Base-by-base conservation (phyloP, 1,140 invertebrate genomes). In the Drosophila cardini region DNA sequence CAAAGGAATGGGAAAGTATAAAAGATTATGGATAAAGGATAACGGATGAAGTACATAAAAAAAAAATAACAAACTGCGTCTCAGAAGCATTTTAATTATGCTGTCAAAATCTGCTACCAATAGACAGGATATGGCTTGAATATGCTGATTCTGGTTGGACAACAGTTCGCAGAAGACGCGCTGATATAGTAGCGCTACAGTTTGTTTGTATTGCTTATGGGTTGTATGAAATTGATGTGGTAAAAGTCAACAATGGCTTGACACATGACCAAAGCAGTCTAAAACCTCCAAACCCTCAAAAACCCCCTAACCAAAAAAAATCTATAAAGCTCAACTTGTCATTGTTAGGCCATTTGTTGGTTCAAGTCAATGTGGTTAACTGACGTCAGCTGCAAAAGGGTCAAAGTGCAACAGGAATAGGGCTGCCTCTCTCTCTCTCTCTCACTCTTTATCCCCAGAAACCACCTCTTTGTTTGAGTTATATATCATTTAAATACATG, bases 321-420 rank as follows among this genome's bases (percentile, higher is more conserved):
- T n/a, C 18, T 8, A 13, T 4, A 21, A 26, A 26, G 30, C 15
- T 15, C 40, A 60, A 46, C 71, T 48, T 62, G 48, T 55, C 69
- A 72, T 65, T 65, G 52, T 57, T 72, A 65, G 48, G 52, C 52
- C 64, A 61, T 72, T 60, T 68, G 70, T 55, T 68, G 53, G 46
- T 55, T 36, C 21, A 26, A 42, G 58, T 13, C 36, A 53, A 26
- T 36, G 15, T 43, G 46, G 36, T 32, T 5, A 13, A 34, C 15
- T 13, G 32, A 65, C 40, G 38, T 15, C 32, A 7, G 1, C 6
- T 5, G 16, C 9, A 10, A 9, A 38, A 4, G 42, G 32, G 60
- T n/a, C 68, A 71, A 46, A 63, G 40, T 63, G 60, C 68, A 64
- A 13, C 40, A 26, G 21, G 30, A 46, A 50, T 57, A 26, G 18